A percentile compares a stretch with the other conserved stretches of the same genome.
Conservation (phyloP, 2,113 vertebrate species). For the Glaucidium brasilianum region DNA sequence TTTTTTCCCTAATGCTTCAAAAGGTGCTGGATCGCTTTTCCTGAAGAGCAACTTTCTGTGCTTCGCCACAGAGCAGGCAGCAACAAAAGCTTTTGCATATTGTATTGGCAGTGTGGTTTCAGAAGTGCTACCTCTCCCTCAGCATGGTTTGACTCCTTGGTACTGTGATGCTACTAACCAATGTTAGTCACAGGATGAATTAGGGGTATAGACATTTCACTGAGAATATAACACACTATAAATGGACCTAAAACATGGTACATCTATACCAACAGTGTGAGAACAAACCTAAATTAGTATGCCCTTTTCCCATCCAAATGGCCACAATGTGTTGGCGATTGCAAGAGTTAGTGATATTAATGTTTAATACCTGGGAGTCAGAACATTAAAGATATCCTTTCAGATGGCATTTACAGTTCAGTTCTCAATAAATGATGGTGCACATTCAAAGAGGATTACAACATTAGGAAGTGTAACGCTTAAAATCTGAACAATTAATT, state of each 20-base stretch:
- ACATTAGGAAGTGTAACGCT: conserved; percentile 2
- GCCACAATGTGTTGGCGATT: rapidly evolving
- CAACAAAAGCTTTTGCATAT: neutral
- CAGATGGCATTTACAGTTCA: conserved; percentile 17
- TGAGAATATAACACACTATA: neutral
- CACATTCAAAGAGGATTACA: conserved; percentile 19
- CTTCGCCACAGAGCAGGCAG: neutral
- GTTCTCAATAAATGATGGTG: neutral
- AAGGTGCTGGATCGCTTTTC: neutral
- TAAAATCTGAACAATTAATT: conserved; percentile 46
- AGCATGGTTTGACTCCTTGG: neutral
- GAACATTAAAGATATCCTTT: neutral
- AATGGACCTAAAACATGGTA: neutral
- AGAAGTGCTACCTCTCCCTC: neutral
- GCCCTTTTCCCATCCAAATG: neutral
- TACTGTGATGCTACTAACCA: neutral
- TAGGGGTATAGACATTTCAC: neutral
- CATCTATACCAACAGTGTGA: neutral
- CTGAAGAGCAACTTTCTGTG: neutral
- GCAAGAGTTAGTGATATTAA: neutral
- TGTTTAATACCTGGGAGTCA: neutral
- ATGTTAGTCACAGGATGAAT: neutral
- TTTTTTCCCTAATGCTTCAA: neutral
- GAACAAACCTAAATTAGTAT: neutral
- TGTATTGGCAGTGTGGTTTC: rapidly evolving